phyloP scores from a whole-genome alignment of 2,113 vertebrate genomes.

The Embiotoca jacksoni region DNA sequence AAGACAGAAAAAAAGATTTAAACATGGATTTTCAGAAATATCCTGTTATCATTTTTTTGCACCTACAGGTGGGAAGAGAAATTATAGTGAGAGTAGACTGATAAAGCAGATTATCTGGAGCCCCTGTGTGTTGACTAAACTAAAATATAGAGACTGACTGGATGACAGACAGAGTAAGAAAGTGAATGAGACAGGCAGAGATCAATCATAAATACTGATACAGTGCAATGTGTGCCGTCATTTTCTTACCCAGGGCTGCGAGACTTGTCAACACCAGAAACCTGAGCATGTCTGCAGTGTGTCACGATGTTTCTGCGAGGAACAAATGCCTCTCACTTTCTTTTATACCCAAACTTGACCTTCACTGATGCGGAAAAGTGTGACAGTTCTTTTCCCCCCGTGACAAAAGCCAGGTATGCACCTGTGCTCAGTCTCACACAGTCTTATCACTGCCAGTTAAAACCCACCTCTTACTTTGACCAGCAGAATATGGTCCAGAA shows the following conservation, averaged over 20 bases:
- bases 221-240: conserved; percentile 1
- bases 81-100: background rate
- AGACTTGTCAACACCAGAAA: conserved; percentile 81
- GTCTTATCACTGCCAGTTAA: conserved; percentile 37
- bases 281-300: conserved; percentile 81
- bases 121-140: background rate
- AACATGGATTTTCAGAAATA: conserved; percentile 5
- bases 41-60: background rate
- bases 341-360: conserved; percentile 71
- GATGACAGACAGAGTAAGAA: conserved; percentile 12
- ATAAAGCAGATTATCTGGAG: background rate
- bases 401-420: conserved; percentile 48
- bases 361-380: conserved; percentile 35
- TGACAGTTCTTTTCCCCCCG: background rate
- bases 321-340: background rate
- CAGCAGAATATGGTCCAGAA: background rate
- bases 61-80: background rate
- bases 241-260: conserved; percentile 71
- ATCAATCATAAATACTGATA: conserved; percentile 25
- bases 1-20: conserved; percentile 14
- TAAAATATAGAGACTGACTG: background rate
- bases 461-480: conserved; percentile 21
- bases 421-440: conserved; percentile 66
- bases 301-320: conserved; percentile 34
- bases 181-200: conserved; percentile 17